A percentile compares a stretch with the other conserved stretches of the same genome.
phyloP scores from a whole-genome alignment of 1,140 invertebrate genomes.

The Bombus sibiricus region DNA sequence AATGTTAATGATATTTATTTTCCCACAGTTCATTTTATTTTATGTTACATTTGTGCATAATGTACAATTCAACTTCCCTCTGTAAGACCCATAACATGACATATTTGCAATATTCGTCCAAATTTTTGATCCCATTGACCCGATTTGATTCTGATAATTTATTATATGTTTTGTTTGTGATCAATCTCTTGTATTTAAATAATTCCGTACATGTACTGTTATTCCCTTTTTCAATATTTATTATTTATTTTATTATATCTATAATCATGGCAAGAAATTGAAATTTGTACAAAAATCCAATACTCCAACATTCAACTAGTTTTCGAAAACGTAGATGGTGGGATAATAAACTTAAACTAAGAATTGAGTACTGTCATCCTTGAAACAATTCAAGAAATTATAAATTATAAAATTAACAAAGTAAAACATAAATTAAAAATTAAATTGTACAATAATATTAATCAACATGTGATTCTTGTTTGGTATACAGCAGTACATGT shows the following conservation, averaged over 20 bases:
- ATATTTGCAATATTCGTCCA: not conserved
- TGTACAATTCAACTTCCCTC: conserved; percentile 37
- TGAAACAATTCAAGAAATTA: not conserved
- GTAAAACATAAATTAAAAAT: conserved; percentile 29
- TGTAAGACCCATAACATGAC: conserved; percentile 5
- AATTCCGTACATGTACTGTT: not conserved
- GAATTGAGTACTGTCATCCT: not conserved
- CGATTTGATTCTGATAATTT: conserved; percentile 2
- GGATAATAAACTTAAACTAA: conserved; percentile 4
- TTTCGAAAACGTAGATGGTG: not conserved
- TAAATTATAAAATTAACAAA: conserved; percentile 35
- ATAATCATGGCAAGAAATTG: conserved; percentile 2
- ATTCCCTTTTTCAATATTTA: not conserved
- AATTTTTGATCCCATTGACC: conserved; percentile 38
- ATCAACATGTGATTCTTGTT: conserved; percentile 5
- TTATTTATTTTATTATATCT: conserved; percentile 29
- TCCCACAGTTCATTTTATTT: conserved; percentile 7
- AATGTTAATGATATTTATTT: not conserved
- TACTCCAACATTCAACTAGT: not conserved
- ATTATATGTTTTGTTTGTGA: not conserved
- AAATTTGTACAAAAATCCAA: conserved; percentile 13
- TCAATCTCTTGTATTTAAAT: not conserved
- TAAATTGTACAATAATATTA: conserved; percentile 15
- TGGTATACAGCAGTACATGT: conserved; percentile 16
- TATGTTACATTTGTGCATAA: conserved; percentile 57